These are phyloP conservation scores for Clarias platycephalus DNA, from an alignment of 2,797 vertebrate genomes.

Conservation along the genomic window DNA sequence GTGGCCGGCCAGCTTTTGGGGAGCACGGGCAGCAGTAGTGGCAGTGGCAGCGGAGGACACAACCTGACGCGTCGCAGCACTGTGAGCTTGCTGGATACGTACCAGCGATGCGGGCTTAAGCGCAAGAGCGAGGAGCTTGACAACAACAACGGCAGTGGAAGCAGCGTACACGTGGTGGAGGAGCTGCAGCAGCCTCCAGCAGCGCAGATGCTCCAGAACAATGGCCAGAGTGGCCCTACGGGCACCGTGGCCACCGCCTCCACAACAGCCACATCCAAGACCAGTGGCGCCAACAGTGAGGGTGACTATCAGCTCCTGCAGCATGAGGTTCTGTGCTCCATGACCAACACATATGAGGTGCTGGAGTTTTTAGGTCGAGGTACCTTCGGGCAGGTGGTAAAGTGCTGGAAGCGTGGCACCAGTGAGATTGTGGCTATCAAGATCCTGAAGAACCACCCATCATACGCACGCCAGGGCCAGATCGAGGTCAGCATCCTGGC, in stretches of 20 bases:
- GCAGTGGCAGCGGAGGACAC: slow-evolving; percentile 81
- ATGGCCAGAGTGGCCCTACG: slow-evolving; percentile 77
- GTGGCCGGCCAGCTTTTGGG: slow-evolving; percentile 78
- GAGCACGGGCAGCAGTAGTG: slow-evolving; percentile 66
- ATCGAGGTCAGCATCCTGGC: slow-evolving; percentile 99
- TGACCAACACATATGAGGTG: slow-evolving; percentile 98
- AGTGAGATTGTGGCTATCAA: slow-evolving; percentile 99
- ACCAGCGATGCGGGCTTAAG: slow-evolving; percentile 99
- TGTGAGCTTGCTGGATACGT: slow-evolving; percentile 96
- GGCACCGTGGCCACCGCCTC: slow-evolving; percentile 82
- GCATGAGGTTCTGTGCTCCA: slow-evolving; percentile 98
- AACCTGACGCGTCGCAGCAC: slow-evolving; percentile 98
- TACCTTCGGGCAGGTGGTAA: slow-evolving; percentile 97
- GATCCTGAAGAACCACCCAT: slow-evolving; percentile 98
- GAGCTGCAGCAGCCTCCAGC: slow-evolving; percentile 68
- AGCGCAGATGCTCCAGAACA: slow-evolving; percentile 91
- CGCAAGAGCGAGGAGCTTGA: slow-evolving; percentile 98
- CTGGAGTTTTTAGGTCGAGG: slow-evolving; percentile 96
- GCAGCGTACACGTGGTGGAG: slow-evolving; percentile 61
- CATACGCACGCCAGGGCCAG: slow-evolving; percentile 95
- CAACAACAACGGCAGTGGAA: slow-evolving; percentile 90
- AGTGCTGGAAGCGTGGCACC: slow-evolving; percentile 98
- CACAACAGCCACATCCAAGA: slow-evolving; percentile 94
- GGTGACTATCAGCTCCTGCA: slow-evolving; percentile 98
- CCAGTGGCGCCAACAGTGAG: slow-evolving; percentile 94